Evolutionary conservation across 2,888 invertebrate species (phyloP), one percentile per base, ranked within the genome.

Genomic region (Trypoxylon attenuatum): DNA sequence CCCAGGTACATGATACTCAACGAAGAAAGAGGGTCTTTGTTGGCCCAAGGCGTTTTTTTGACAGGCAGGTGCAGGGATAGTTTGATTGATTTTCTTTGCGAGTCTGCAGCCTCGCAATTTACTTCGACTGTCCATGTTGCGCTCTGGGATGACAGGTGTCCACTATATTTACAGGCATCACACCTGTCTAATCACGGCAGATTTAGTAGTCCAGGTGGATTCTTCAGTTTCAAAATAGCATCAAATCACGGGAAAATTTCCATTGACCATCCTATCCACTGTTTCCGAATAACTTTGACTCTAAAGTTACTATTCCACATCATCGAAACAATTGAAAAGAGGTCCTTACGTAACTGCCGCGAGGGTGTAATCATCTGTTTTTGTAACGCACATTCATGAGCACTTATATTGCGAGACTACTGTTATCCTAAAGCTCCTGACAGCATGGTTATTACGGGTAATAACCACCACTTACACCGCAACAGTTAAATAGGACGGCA

Each of bases 141-240:
- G 42, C 23, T 46, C 50, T 13, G 43, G 51, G 22, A 64, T 61
- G 57, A 58, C 58, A 64, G 63, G 57, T 61, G 70, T n/a, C 43
- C 38, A 13, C 33, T 22, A 53, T 27, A n/a, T n/a, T n/a, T 25
- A 51, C 19, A 47, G 56, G 60, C 50, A 58, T 45, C 49, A 51
- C 63, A 70, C 63, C 67, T 63, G 67, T 49, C 58, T 68, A 68
- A 70, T 64, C 57, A 50, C 19, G 27, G 41, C 49, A n/a, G n/a
- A n/a, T n/a, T n/a, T n/a, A n/a, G n/a, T n/a, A n/a, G n/a, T n/a
- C n/a, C n/a, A n/a, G n/a, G n/a, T n/a, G n/a, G n/a, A n/a, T n/a
- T n/a, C n/a, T n/a, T n/a, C n/a, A n/a, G n/a, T n/a, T n/a, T n/a
- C n/a, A n/a, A n/a, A n/a, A n/a, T n/a, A n/a, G n/a, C n/a, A n/a